Evolutionary conservation across 2,797 vertebrate genomes (phyloP).

Genomic region (Antrozous pallidus): DNA sequence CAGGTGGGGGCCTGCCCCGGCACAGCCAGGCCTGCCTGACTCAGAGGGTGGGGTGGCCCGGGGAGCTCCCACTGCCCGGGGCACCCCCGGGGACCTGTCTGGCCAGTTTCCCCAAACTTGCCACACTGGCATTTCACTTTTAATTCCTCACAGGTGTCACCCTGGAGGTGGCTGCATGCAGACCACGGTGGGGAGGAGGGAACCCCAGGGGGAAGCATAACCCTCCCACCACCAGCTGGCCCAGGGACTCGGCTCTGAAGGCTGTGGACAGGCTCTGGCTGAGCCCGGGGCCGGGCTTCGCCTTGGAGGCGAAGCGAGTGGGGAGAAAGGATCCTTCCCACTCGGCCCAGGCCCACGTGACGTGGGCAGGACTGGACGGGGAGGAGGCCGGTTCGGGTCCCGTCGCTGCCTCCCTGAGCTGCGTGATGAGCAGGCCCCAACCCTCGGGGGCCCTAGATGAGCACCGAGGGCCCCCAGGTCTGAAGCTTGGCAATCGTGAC

Average conservation of each 20-base stretch:
- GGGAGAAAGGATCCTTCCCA: background rate
- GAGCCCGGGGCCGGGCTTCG: background rate
- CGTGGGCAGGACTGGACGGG: background rate
- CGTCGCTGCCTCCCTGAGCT: background rate
- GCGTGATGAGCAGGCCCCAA: background rate
- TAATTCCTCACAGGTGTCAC: constrained; percentile 42
- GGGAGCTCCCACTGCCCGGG: constrained; percentile 46
- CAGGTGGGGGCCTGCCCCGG: background rate
- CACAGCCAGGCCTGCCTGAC: constrained; percentile 60
- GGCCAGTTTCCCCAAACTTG: constrained; percentile 70
- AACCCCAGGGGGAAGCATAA: background rate
- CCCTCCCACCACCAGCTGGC: too few relatives aligned
- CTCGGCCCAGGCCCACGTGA: background rate
- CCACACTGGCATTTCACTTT: constrained; percentile 57
- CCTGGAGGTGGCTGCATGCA: background rate
- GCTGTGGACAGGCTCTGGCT: background rate
- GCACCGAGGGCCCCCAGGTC: background rate
- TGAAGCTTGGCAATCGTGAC: background rate
- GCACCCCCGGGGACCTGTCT: constrained; percentile 62
- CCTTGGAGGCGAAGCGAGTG: background rate
- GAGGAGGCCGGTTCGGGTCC: background rate
- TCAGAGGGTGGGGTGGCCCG: constrained; percentile 71
- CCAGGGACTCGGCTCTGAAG: background rate
- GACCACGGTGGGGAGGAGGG: background rate
- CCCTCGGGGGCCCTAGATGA: background rate